phyloP scores from a whole-genome alignment of 2,888 invertebrate genomes.

The Anoplius nigerrimus region DNA sequence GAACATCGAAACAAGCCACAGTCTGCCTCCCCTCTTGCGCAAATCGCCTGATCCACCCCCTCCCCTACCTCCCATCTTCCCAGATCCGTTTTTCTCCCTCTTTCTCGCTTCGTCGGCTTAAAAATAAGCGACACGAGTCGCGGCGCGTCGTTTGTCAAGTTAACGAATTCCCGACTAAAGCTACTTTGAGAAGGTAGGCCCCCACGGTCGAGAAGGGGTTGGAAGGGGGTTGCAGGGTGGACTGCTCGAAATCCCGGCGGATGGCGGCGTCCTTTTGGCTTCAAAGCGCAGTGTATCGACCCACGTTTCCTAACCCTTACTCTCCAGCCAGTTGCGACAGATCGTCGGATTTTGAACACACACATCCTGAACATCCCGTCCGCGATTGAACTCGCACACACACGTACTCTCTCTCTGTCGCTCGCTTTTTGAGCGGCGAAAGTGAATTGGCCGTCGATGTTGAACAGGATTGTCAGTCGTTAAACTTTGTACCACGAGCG shows the following conservation, averaged over 20 bases:
- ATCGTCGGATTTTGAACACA: slow-evolving; percentile 8
- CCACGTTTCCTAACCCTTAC: neutral
- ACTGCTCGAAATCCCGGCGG: slow-evolving; percentile 6
- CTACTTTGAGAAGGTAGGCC: slow-evolving; percentile 24
- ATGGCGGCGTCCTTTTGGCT: neutral
- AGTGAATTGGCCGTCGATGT: too few relatives aligned
- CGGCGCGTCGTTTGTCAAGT: neutral
- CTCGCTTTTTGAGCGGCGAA: too few relatives aligned
- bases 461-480: too few relatives aligned
- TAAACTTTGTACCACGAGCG: too few relatives aligned
- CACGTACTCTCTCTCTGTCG: too few relatives aligned
- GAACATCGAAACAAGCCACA: too few relatives aligned
- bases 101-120: neutral
- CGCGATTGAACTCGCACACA: too few relatives aligned
- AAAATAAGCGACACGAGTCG: neutral
- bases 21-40: too few relatives aligned
- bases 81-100: neutral
- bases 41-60: neutral
- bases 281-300: slow-evolving; percentile 2
- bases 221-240: slow-evolving; percentile 16
- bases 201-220: too few relatives aligned
- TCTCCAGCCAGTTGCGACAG: neutral
- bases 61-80: neutral
- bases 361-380: too few relatives aligned
- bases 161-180: slow-evolving; percentile 13